Evolutionary conservation across 2,797 vertebrate genomes (phyloP).

Genomic region (Chloroceryle amazona): DNA sequence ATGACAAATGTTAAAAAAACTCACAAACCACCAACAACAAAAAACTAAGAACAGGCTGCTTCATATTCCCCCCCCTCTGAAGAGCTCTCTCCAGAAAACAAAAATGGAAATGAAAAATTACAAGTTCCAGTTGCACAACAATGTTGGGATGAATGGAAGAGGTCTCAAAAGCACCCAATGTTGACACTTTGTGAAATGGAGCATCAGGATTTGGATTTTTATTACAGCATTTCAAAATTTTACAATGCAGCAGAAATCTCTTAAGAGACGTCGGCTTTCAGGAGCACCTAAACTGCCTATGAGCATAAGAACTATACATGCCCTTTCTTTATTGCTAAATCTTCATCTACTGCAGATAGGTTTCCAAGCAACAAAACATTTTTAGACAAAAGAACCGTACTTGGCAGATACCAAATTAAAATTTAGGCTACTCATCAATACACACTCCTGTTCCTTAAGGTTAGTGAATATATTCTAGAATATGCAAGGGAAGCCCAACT

Average conservation of each 20-base stretch:
- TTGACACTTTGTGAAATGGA: neutral
- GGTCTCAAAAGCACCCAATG: neutral
- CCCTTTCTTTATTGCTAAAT: conserved; percentile 13
- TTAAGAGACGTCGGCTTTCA: neutral
- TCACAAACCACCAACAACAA: too few relatives aligned
- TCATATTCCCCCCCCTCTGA: neutral
- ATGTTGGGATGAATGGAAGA: neutral
- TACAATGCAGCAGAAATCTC: conserved; percentile 39
- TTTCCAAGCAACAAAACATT: conserved; percentile 66
- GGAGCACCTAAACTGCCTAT: conserved; percentile 10
- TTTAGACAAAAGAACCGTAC: conserved; percentile 38
- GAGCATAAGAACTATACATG: neutral
- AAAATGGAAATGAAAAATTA: neutral
- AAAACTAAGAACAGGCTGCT: neutral
- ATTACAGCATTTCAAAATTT: neutral
- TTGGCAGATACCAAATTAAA: conserved; percentile 20
- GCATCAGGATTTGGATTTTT: neutral
- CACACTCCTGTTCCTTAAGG: neutral
- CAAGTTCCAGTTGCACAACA: neutral
- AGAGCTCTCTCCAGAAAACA: neutral
- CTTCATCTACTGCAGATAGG: conserved; percentile 29
- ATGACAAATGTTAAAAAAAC: neutral
- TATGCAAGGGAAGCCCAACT: neutral
- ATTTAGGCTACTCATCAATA: conserved; percentile 11
- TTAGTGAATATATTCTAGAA: neutral